These are phyloP conservation scores for Scolopax rusticola DNA, from an alignment of 2,797 vertebrate species.

Conservation along the genomic window DNA sequence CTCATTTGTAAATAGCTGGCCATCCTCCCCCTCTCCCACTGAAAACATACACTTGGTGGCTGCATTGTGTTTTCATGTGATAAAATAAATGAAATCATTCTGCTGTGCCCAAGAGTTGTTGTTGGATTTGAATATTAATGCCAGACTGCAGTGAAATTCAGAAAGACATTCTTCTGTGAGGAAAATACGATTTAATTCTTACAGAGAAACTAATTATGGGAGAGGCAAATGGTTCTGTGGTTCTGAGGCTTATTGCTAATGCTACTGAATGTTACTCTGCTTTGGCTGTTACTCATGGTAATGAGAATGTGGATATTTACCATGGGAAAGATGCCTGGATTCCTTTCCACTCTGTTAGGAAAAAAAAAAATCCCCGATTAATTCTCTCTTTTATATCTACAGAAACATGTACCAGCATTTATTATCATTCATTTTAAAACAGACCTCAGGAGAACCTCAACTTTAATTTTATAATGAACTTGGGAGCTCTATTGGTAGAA, in stretches of 20 bases:
- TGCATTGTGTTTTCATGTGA: constrained; percentile 43
- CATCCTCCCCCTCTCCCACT: neutral
- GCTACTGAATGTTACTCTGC: constrained; percentile 24
- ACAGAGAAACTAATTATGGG: constrained; percentile 68
- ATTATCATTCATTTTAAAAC: constrained; percentile 41
- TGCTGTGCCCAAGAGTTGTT: neutral
- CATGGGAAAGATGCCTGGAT: neutral
- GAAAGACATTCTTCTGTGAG: constrained; percentile 53
- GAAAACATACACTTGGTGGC: constrained; percentile 3
- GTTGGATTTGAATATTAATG: constrained; percentile 64
- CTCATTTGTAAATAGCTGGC: neutral
- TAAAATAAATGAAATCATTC: constrained; percentile 57
- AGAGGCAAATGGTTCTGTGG: constrained; percentile 46
- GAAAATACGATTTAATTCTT: constrained; percentile 66
- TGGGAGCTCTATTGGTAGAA: neutral
- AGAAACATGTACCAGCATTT: neutral
- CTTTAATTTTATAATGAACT: constrained; percentile 20
- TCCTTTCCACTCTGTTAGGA: neutral
- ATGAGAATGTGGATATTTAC: constrained; percentile 40
- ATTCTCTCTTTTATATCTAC: neutral
- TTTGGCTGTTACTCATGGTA: constrained; percentile 46
- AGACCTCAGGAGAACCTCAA: neutral
- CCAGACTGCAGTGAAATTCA: constrained; percentile 40
- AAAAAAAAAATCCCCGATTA: neutral
- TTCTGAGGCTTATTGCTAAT: constrained; percentile 58